Evolutionary conservation across 2,113 vertebrate species (phyloP).

Genomic region (Australoheros scitulus): DNA sequence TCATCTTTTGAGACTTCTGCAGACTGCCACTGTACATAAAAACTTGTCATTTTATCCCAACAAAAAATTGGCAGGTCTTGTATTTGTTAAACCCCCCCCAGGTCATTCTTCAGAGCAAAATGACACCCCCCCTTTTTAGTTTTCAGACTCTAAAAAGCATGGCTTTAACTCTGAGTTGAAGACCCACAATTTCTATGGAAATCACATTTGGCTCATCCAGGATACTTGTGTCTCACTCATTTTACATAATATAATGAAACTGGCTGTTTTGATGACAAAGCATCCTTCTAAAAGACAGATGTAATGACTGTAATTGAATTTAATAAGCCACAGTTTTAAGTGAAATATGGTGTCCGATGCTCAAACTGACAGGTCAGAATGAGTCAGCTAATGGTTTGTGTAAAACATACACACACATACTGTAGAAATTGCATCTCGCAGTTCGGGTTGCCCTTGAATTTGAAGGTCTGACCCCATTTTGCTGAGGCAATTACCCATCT

Average conservation of each 20-base stretch:
- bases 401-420: neutral
- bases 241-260: constrained; percentile 51
- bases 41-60: neutral
- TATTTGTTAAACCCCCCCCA: neutral
- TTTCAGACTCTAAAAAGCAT: constrained; percentile 9
- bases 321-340: constrained; percentile 46
- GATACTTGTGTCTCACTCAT: constrained; percentile 38
- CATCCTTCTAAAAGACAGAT: constrained; percentile 50
- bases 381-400: constrained; percentile 50
- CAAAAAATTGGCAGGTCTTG: neutral
- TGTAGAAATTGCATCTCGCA: constrained; percentile 40
- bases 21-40: neutral
- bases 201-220: constrained; percentile 25
- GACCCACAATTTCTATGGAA: constrained; percentile 42
- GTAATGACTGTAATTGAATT: constrained; percentile 61
- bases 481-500: constrained; percentile 64
- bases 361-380: constrained; percentile 56
- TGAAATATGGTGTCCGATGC: constrained; percentile 59
- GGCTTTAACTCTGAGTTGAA: constrained; percentile 18
- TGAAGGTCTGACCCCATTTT: constrained; percentile 57
- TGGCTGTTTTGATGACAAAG: constrained; percentile 59
- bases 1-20: neutral
- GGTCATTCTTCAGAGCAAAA: neutral
- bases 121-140: neutral
- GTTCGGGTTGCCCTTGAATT: constrained; percentile 68